A percentile compares a stretch with the other conserved stretches of the same genome.
Conservation (phyloP, 2,888 invertebrate species). For the Crematogaster levior region DNA sequence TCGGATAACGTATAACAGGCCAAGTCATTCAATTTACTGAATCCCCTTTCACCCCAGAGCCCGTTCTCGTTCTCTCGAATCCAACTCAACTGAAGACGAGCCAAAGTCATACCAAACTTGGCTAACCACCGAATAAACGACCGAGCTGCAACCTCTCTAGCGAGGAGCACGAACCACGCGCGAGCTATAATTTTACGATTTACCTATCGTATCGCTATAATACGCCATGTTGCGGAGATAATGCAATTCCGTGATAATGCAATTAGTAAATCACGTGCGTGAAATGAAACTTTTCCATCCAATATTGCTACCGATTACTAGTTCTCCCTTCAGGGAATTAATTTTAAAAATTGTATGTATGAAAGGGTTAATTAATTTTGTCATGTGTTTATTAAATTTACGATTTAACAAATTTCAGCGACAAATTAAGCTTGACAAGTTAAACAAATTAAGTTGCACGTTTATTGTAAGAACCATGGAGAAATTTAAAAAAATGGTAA, state of each 20-base stretch:
- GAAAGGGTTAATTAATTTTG: slow-evolving; percentile 11
- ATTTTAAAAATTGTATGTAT: not conserved
- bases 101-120: slow-evolving; percentile 82
- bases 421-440: slow-evolving; percentile 14
- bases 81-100: slow-evolving; percentile 80
- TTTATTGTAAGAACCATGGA: not conserved
- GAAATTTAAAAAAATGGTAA: not conserved
- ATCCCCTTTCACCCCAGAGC: slow-evolving; percentile 68
- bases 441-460: not conserved
- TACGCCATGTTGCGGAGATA: not conserved
- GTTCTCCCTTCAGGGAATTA: not conserved
- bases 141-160: slow-evolving; percentile 61
- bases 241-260: slow-evolving; percentile 15
- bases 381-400: not conserved
- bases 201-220: slow-evolving; percentile 20
- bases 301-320: slow-evolving; percentile 1
- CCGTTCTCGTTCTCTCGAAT: not conserved
- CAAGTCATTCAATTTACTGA: slow-evolving; percentile 84
- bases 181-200: slow-evolving; percentile 54
- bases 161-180: slow-evolving; percentile 68
- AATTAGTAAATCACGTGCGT: slow-evolving; percentile 19
- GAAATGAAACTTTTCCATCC: slow-evolving; percentile 2
- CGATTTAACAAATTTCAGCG: not conserved
- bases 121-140: slow-evolving; percentile 78
- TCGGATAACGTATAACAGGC: slow-evolving; percentile 80